Base-by-base conservation (phyloP, 2,797 vertebrate genomes). In the Parauchenoglanis ngamensis region DNA sequence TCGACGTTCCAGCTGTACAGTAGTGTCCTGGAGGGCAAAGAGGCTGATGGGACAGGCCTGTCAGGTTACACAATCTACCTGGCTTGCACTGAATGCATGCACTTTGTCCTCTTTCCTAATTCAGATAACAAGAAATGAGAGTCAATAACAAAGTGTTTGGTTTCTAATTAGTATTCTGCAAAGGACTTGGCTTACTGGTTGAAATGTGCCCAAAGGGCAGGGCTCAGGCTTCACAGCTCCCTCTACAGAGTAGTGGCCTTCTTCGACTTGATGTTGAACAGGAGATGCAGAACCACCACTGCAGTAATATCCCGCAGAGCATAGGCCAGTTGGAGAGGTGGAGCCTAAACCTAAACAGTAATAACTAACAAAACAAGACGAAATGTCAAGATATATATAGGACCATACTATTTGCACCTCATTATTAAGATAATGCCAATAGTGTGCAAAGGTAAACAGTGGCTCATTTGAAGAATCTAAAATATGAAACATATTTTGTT, bases 11-110 rank as follows among this genome's bases (percentile, higher is more conserved):
- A 28, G 93, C 65, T 73, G 93, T 95, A 94, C 98, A 99, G 91
- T 96, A 98, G 92, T 97, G 94, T 67, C 97, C 97, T n/a, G 92
- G 92, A 57, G 95, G 97, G 91, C 98, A 99, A 21, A 89, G 68
- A 0, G 31, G 86, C 54, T 96, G 93, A 59, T 89, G 92, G 79
- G 93, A 94, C 92, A 97, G 87, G 80, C 95, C 96, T 23, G 96
- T 95, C 88, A 92, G 93, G 89, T 96, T 96, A 93, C 97, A 99
- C 89, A 97, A 94, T 21, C 92, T 94, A 3, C 97, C 97, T 85
- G 90, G 90, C 25, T 93, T 95, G 90, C 98, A 99, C 57, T 92
- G 91, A 81, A 93, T 91, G 73, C 97, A 98, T 12, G 91, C 87
- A 44, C 93, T 92, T 89, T 95, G 94, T 70, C 95, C 96, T 87